Conservation (phyloP, 2,797 vertebrate species). For the Gadopsis marmoratus region DNA sequence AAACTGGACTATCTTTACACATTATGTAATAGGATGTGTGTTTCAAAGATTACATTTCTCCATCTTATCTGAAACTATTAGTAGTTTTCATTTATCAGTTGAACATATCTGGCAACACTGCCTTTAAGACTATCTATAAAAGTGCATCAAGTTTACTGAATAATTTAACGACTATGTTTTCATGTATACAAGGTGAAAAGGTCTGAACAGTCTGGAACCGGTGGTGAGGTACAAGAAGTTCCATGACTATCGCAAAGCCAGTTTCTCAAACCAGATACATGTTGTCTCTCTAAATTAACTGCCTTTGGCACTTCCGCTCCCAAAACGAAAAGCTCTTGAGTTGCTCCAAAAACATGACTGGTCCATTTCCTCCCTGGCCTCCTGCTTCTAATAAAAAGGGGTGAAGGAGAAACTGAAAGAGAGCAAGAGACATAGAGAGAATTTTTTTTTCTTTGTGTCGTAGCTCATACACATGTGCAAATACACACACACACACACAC, state of each 20-base stretch:
- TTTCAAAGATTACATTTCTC: neutral
- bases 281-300: constrained; percentile 66
- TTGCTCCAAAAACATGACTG: constrained; percentile 77
- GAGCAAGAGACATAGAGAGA: constrained; percentile 52
- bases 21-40: constrained; percentile 24
- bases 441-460: neutral
- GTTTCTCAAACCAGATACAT: constrained; percentile 69
- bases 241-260: constrained; percentile 47
- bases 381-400: constrained; percentile 79
- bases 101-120: neutral
- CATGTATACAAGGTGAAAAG: neutral
- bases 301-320: constrained; percentile 77
- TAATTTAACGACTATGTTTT: neutral
- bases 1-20: constrained; percentile 15
- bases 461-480: constrained; percentile 18
- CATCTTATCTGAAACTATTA: neutral
- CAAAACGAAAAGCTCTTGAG: constrained; percentile 70
- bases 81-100: neutral
- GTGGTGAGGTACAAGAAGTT: constrained; percentile 1
- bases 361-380: constrained; percentile 75
- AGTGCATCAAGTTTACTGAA: too few species aligned
- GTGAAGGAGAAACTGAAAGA: constrained; percentile 52
- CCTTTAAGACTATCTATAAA: neutral
- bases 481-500: constrained; percentile 28
- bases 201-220: neutral